Conservation (phyloP, 2,113 vertebrate genomes). For the Cyprinus carpio region DNA sequence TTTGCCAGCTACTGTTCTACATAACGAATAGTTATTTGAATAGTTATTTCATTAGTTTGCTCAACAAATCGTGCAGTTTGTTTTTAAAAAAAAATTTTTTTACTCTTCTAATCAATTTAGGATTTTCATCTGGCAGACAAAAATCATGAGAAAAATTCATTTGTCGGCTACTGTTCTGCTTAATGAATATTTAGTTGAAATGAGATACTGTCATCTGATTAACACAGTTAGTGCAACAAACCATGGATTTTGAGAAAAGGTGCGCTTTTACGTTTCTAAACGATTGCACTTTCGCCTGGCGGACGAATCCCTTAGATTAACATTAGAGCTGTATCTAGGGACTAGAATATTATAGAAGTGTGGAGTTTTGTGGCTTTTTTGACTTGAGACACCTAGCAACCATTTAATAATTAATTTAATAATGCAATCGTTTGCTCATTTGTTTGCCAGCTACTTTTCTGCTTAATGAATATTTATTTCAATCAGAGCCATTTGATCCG, state of each 20-base stretch:
- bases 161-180: too few relatives aligned
- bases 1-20: slow-evolving; percentile 46
- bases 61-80: neutral
- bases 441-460: neutral
- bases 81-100: neutral
- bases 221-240: neutral
- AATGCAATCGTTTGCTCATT: neutral
- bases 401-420: neutral
- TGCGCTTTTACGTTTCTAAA: neutral
- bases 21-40: neutral
- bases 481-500: neutral
- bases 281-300: neutral
- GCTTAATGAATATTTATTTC: neutral
- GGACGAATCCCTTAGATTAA: neutral
- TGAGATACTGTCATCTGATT: neutral
- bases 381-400: neutral
- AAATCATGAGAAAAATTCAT: neutral
- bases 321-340: neutral
- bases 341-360: neutral
- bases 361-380: neutral
- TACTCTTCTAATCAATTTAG: neutral
- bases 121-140: neutral
- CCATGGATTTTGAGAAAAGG: neutral
- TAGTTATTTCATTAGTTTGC: too few relatives aligned
- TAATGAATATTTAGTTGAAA: neutral